These are phyloP conservation scores for Thripadectes ignobilis DNA, from an alignment of 2,797 vertebrate genomes.

Conservation along the genomic window DNA sequence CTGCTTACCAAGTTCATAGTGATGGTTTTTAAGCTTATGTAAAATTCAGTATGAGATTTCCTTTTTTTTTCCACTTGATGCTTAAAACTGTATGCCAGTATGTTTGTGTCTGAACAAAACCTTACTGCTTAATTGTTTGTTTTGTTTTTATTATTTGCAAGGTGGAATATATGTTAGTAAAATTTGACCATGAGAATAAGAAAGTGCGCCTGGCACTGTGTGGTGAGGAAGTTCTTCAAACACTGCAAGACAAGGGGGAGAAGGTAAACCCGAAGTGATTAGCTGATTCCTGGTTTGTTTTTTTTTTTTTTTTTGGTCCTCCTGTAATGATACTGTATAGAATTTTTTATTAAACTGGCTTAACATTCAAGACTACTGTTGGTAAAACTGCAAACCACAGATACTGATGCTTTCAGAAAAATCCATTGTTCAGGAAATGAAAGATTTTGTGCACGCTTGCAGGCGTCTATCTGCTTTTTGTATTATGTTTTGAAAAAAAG, in stretches of 20 bases:
- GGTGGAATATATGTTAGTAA: constrained; percentile 98
- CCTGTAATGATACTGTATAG: neutral
- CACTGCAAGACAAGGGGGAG: constrained; percentile 93
- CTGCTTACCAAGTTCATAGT: neutral
- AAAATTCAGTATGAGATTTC: neutral
- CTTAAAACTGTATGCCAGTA: neutral
- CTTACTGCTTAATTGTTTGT: neutral
- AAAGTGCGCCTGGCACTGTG: constrained; percentile 87
- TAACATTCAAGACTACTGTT: neutral
- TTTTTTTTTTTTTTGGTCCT: neutral
- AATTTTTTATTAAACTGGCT: neutral
- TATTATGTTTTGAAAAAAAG: neutral
- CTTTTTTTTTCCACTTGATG: neutral
- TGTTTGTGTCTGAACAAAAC: neutral
- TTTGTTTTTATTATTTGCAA: constrained; percentile 63
- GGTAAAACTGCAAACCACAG: neutral
- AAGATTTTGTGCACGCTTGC: neutral
- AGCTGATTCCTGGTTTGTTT: neutral
- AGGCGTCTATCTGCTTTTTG: neutral
- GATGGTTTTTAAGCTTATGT: neutral
- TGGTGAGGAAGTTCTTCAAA: constrained; percentile 87
- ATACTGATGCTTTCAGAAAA: neutral
- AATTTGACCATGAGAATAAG: constrained; percentile 89
- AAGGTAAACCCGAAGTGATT: constrained; percentile 95
- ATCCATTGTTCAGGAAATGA: neutral